Base-by-base conservation (phyloP, 2,797 vertebrate species). In the Dendrocincla tyrannina region DNA sequence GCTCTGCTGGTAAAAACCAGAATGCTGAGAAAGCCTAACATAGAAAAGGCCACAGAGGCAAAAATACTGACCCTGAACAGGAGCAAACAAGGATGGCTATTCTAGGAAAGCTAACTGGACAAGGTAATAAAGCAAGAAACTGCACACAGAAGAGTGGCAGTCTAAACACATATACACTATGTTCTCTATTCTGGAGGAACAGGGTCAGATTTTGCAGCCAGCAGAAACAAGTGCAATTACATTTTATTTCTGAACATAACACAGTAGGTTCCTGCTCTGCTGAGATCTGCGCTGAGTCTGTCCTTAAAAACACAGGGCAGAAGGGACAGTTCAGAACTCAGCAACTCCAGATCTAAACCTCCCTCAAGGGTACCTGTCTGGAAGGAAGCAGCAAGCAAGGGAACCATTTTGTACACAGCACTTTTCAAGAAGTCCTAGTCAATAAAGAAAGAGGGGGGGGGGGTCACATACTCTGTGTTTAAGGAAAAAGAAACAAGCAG, bases 101-200 rank as follows among this genome's bases (percentile, higher is more conserved):
- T 84, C 66, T 10, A 70, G 60, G 46, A 95, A 90, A 96, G 19
- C 59, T 69, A 81, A 70, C 52, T 53, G 56, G 44, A 90, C 52
- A 70, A 77, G 32, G 60, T 53, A 77, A 90, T 79, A 90, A 95
- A 92, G 56, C 56, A 79, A 88, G 62, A 88, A 88, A 60, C n/a
- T 33, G 25, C 79, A 60, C 44, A 86, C 12, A 59, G 85, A 46
- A 87, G 30, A 76, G n/a, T n/a, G 24, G 39, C 93, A 89, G 25
- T 27, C 73, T 55, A 76, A 89, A 72, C 53, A 87, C 17, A 53
- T 7, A 39, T 2, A 77, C 15, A 62, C 2, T 75, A 62, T 22
- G 37, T 37, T 94, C 59, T 73, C 90, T 75, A 69, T 91, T 78
- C 69, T 76, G 39, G 33, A 86, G 23, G 37, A 64, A 85, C 11